Percentiles rank a stretch among this genome's conserved stretches.
phyloP scores from a whole-genome alignment of 2,113 vertebrate genomes.

The Phalacrocorax aristotelis region DNA sequence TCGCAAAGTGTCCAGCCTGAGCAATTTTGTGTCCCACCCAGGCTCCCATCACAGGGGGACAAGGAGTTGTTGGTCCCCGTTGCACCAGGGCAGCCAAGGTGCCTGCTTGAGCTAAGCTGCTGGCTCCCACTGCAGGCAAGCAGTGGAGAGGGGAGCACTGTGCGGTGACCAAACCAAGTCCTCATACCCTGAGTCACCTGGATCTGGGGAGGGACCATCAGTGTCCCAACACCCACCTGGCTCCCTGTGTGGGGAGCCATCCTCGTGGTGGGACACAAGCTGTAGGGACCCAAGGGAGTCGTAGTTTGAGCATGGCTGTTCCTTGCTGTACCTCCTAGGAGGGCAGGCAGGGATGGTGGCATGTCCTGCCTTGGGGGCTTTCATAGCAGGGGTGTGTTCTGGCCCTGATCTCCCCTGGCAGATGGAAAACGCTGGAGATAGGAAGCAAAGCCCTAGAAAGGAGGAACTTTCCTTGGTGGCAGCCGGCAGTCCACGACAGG shows the following conservation, averaged over 20 bases:
- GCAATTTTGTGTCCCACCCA: neutral
- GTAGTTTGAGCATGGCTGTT: neutral
- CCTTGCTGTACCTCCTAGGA: neutral
- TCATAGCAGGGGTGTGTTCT: neutral
- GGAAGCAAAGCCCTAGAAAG: neutral
- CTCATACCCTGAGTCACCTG: neutral
- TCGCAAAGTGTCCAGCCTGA: neutral
- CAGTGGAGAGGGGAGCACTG: neutral
- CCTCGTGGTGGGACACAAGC: neutral
- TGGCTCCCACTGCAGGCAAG: neutral
- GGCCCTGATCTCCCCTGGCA: neutral
- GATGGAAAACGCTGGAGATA: neutral
- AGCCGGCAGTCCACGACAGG: neutral
- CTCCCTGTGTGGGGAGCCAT: rapidly evolving
- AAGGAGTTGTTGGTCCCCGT: rapidly evolving
- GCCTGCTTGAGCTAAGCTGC: neutral
- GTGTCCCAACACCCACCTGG: neutral
- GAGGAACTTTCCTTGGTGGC: slow-evolving; percentile 2
- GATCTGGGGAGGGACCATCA: neutral
- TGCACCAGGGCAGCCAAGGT: neutral
- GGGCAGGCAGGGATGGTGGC: neutral
- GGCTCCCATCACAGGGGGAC: rapidly evolving
- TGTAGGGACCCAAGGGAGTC: neutral
- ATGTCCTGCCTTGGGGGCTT: neutral
- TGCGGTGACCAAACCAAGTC: neutral